Conservation (phyloP, 2,888 invertebrate species). For the Argyresthia albistria region DNA sequence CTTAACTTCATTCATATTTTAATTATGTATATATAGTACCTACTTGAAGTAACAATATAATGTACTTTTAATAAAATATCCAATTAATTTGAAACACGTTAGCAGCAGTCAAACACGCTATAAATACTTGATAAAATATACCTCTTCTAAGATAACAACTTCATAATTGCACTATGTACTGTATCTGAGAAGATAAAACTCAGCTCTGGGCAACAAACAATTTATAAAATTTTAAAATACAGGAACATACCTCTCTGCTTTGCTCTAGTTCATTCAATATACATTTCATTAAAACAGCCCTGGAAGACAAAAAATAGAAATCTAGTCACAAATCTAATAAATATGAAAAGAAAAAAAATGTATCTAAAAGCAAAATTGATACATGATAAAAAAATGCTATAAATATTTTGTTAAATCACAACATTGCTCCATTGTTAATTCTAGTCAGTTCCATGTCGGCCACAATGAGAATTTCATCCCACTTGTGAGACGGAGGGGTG, state of each 20-base stretch:
- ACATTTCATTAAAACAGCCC: slow-evolving; percentile 15
- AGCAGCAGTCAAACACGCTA: background rate
- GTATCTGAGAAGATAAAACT: slow-evolving; percentile 36
- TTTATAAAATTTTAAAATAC: slow-evolving; percentile 43
- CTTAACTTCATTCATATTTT: too few relatives aligned
- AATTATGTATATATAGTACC: too few relatives aligned
- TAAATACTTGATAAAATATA: slow-evolving; percentile 6
- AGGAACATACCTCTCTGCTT: slow-evolving; percentile 30
- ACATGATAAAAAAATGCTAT: slow-evolving; percentile 9
- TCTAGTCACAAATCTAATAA: slow-evolving; percentile 29
- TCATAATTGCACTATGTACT: slow-evolving; percentile 11
- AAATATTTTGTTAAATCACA: slow-evolving; percentile 5
- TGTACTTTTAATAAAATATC: background rate
- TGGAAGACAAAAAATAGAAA: slow-evolving; percentile 49
- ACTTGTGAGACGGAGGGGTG: slow-evolving; percentile 63
- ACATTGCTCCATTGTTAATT: slow-evolving; percentile 52
- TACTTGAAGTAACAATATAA: too few relatives aligned
- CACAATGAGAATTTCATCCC: slow-evolving; percentile 71
- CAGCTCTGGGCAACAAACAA: slow-evolving; percentile 37
- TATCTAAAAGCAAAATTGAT: slow-evolving; percentile 7
- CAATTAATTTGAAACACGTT: background rate
- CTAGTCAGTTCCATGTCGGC: slow-evolving; percentile 73
- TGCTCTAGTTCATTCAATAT: background rate
- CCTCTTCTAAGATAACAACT: slow-evolving; percentile 9
- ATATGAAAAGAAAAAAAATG: slow-evolving; percentile 1